Percentiles rank a stretch among this genome's conserved stretches.
These are phyloP conservation scores for Phortica okadai DNA, from an alignment of 2,888 invertebrate genomes.

Conservation along the genomic window DNA sequence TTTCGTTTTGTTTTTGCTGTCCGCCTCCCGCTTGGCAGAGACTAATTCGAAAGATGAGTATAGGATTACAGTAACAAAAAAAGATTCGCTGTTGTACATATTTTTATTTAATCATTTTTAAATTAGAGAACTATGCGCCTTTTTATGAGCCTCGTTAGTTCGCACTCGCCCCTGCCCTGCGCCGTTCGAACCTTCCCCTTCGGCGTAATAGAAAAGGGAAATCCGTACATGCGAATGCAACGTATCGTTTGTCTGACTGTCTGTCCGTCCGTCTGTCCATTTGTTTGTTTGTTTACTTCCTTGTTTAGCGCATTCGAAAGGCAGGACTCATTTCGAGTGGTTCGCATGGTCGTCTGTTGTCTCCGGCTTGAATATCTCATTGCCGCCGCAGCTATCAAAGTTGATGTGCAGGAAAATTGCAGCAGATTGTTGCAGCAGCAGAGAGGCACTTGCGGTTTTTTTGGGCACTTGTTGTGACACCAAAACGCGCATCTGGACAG, in stretches of 20 bases:
- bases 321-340: constrained; percentile 12
- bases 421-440: constrained; percentile 61
- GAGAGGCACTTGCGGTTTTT: constrained; percentile 55
- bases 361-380: neutral
- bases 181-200: neutral
- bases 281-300: constrained; percentile 58
- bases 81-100: constrained; percentile 41
- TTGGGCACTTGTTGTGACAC: constrained; percentile 25
- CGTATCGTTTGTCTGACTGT: constrained; percentile 64
- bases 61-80: constrained; percentile 65
- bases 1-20: neutral
- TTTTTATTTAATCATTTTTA: constrained; percentile 71
- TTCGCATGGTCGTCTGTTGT: neutral
- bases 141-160: constrained; percentile 44
- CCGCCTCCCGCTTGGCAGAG: constrained; percentile 6
- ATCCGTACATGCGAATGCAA: constrained; percentile 41
- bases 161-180: neutral
- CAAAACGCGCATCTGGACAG: constrained; percentile 48
- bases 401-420: constrained; percentile 56
- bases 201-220: constrained; percentile 22
- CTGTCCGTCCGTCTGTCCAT: constrained; percentile 56
- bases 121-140: constrained; percentile 67
- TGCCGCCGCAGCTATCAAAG: constrained; percentile 10
- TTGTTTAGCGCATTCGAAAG: neutral
- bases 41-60: constrained; percentile 70